Conservation (phyloP, 2,797 vertebrate species). For the Rhinatrema bivittatum region DNA sequence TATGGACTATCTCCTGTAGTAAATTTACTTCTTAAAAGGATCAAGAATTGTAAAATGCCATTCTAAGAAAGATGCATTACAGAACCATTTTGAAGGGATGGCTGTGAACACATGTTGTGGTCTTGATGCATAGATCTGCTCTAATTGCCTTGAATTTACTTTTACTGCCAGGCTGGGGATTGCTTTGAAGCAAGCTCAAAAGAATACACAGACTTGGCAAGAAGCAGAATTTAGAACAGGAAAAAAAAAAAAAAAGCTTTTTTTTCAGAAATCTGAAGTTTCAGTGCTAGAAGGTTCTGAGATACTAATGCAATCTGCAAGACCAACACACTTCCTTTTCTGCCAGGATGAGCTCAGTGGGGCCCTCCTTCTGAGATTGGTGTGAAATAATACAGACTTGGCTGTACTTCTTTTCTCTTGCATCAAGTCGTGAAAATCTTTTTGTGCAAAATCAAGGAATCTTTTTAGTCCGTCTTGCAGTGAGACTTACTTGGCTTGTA, state of each 20-base stretch:
- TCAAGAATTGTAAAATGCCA: conserved; percentile 34
- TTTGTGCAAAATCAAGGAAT: too few relatives aligned
- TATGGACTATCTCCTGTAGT: conserved; percentile 36
- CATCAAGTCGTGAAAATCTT: too few relatives aligned
- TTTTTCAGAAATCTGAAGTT: conserved; percentile 38
- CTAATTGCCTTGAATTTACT: conserved; percentile 57
- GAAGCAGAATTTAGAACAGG: conserved; percentile 35
- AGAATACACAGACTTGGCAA: conserved; percentile 42
- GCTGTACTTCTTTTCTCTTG: too few relatives aligned
- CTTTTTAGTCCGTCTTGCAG: too few relatives aligned
- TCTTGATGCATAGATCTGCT: conserved; percentile 33
- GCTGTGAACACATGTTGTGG: conserved; percentile 34
- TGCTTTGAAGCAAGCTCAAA: conserved; percentile 54
- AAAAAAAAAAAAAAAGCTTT: conserved; percentile 31
- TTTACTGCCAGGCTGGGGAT: conserved; percentile 48
- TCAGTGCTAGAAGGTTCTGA: conserved; percentile 17
- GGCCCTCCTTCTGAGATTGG: too few relatives aligned
- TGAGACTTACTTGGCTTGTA: too few relatives aligned
- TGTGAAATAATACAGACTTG: too few relatives aligned
- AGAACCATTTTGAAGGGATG: conserved; percentile 30
- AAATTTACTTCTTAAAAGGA: conserved; percentile 21
- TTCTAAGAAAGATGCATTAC: conserved; percentile 42
- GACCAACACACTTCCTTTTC: too few relatives aligned
- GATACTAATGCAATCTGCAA: too few relatives aligned
- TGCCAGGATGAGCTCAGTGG: too few relatives aligned